Evolutionary conservation across 2,888 invertebrate species (phyloP).

Genomic region (Dysmachus trigonus): DNA sequence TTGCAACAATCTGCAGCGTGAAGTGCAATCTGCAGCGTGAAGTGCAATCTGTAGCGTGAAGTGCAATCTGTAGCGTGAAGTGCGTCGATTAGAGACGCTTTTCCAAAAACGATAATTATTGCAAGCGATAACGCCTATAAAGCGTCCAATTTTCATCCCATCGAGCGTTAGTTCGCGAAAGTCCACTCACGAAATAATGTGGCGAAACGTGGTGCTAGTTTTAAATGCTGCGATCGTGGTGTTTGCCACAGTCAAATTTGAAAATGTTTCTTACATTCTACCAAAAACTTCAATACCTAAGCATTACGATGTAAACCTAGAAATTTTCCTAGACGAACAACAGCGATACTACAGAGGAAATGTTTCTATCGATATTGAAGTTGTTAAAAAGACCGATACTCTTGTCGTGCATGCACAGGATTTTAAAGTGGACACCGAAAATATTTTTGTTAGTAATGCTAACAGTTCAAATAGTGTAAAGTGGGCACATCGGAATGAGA

Average conservation of each 20-base stretch:
- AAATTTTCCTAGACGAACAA: not conserved
- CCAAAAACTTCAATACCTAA: slow-evolving; percentile 26
- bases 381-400: not conserved
- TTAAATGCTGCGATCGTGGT: not conserved
- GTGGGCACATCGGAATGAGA: not conserved
- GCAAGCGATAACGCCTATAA: not conserved
- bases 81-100: not conserved
- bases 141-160: not conserved
- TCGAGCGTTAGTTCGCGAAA: not conserved
- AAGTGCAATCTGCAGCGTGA: not conserved
- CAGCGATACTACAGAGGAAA: not conserved
- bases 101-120: not conserved
- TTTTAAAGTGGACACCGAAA: not conserved
- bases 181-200: not conserved
- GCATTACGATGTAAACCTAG: slow-evolving; percentile 6
- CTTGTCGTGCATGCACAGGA: slow-evolving; percentile 18
- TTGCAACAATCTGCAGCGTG: not conserved
- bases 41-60: too few relatives aligned
- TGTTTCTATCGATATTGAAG: not conserved
- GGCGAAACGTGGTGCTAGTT: not conserved
- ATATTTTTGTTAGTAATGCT: not conserved
- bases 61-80: too few relatives aligned
- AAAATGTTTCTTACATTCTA: not conserved
- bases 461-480: not conserved
- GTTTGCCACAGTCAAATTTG: not conserved